A percentile compares a stretch with the other conserved stretches of the same genome.
Evolutionary conservation across 1,140 invertebrate genomes (phyloP).

Genomic region (Diabrotica virgifera): DNA sequence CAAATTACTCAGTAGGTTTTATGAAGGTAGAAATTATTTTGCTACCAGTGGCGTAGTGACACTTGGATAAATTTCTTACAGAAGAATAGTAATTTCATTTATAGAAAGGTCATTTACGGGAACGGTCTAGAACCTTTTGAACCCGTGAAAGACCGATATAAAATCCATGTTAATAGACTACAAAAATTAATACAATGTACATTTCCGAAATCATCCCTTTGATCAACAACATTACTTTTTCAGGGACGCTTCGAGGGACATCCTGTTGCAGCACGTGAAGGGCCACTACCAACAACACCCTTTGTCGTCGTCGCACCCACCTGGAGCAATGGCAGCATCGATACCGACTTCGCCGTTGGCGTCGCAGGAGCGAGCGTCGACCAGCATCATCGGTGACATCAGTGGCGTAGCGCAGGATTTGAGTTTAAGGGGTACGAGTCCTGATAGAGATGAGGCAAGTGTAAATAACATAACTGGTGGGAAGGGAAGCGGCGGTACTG

Average conservation of each 20-base stretch:
- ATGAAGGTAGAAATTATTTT: too few relatives aligned
- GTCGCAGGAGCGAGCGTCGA: constrained; percentile 16
- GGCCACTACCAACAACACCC: constrained; percentile 54
- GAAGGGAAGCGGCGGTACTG: constrained; percentile 28
- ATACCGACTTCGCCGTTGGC: constrained; percentile 10
- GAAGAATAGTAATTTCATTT: too few relatives aligned
- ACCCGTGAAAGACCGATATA: too few relatives aligned
- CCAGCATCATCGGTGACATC: background rate
- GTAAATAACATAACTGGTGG: constrained; percentile 41
- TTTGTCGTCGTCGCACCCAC: constrained; percentile 29
- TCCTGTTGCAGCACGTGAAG: constrained; percentile 65
- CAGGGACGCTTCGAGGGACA: constrained; percentile 62
- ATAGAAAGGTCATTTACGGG: too few relatives aligned
- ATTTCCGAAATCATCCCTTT: too few relatives aligned
- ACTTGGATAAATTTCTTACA: too few relatives aligned
- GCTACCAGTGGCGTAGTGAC: too few relatives aligned
- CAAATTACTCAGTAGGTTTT: too few relatives aligned
- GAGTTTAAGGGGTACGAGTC: constrained; percentile 39
- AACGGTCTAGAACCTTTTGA: too few relatives aligned
- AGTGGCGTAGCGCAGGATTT: constrained; percentile 28
- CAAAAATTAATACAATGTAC: too few relatives aligned
- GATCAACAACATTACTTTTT: constrained; percentile 13
- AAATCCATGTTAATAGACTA: too few relatives aligned
- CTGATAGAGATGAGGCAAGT: constrained; percentile 48
- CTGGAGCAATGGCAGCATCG: constrained; percentile 19